Percentiles rank a stretch among this genome's conserved stretches.
Evolutionary conservation across 2,113 vertebrate genomes (phyloP).

Genomic region (Cacatua alba): DNA sequence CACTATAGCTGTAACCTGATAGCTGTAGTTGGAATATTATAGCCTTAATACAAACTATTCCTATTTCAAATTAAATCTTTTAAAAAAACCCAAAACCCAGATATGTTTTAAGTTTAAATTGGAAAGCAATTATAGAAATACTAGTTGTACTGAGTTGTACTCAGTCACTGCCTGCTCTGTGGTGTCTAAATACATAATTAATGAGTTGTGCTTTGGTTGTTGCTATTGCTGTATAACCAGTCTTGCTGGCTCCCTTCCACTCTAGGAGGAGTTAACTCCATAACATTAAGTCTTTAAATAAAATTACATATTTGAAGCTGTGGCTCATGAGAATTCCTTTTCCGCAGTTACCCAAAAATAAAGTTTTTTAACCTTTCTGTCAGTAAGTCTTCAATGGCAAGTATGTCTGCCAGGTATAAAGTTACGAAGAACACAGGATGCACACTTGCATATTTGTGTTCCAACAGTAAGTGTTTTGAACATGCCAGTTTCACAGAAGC

Average conservation of each 20-base stretch:
- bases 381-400: neutral
- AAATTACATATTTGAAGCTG: neutral
- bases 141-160: neutral
- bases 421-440: neutral
- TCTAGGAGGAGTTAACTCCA: neutral
- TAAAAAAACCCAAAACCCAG: neutral
- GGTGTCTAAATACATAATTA: neutral
- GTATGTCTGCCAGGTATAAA: neutral
- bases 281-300: neutral
- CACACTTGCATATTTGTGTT: neutral
- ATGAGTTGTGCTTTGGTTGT: neutral
- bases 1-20: neutral
- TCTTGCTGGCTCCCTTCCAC: neutral
- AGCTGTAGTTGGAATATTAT: neutral
- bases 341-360: neutral
- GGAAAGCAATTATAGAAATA: neutral
- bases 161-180: neutral
- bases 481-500: neutral
- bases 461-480: neutral
- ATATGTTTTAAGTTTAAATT: neutral
- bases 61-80: neutral
- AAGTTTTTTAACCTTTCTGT: neutral
- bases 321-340: neutral
- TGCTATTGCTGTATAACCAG: slow-evolving; percentile 17
- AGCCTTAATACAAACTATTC: neutral